A percentile compares a stretch with the other conserved stretches of the same genome.
Conservation (phyloP, 2,888 invertebrate species). For the Lysandra bellargus region DNA sequence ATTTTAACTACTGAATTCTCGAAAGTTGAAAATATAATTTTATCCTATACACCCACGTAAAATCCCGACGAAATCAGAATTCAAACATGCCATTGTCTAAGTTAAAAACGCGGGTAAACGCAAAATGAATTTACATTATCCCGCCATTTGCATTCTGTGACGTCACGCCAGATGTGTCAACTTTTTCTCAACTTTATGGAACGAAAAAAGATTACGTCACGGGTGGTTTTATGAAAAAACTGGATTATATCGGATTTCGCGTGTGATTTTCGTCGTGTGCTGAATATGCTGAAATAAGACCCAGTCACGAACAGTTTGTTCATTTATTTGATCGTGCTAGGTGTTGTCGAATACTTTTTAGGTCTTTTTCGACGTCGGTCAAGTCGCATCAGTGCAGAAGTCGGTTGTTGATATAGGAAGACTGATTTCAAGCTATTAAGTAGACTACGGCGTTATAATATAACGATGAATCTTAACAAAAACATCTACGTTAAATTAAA, state of each 20-base stretch:
- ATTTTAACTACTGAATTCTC: not conserved
- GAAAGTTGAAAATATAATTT: conserved; percentile 6
- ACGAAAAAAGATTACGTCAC: not conserved
- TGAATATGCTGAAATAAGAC: not conserved
- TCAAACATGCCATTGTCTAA: conserved; percentile 13
- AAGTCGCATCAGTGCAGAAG: no score
- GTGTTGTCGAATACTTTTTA: no score
- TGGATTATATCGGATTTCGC: conserved; percentile 1
- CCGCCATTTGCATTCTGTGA: conserved; percentile 6
- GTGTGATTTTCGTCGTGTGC: not conserved
- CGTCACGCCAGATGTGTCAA: conserved; percentile 26
- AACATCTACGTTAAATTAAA: no score
- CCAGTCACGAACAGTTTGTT: no score
- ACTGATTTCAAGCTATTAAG: no score
- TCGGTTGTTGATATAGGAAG: no score
- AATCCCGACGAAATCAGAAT: not conserved
- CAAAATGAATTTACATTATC: conserved; percentile 13
- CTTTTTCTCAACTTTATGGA: conserved; percentile 7
- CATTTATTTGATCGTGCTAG: no score
- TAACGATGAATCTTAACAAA: no score
- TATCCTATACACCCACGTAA: not conserved
- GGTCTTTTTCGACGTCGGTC: no score
- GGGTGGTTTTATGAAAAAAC: not conserved
- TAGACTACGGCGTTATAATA: no score
- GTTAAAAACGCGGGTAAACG: conserved; percentile 8